These are phyloP conservation scores for Acanthurus lineatus DNA, from an alignment of 2,797 vertebrate species.

Conservation along the genomic window DNA sequence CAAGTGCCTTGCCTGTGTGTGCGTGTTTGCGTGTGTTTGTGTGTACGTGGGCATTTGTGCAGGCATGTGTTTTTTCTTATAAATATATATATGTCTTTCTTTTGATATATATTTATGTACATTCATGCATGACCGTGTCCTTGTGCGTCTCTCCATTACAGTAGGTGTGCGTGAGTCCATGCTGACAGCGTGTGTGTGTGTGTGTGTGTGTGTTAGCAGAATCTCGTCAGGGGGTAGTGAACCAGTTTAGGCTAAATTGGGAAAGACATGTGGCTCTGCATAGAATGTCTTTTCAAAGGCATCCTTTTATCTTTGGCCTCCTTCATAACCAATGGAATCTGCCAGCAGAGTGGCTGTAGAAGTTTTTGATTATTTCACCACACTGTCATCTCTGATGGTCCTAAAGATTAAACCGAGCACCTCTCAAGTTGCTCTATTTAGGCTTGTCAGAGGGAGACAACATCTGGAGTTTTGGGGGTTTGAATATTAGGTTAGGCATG, in stretches of 20 bases:
- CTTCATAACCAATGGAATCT: conserved; percentile 58
- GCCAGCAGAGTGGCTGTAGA: conserved; percentile 54
- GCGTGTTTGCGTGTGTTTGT: conserved; percentile 20
- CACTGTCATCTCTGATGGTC: conserved; percentile 61
- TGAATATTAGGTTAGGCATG: conserved; percentile 47
- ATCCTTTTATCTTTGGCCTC: conserved; percentile 69
- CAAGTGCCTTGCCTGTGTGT: conserved; percentile 52
- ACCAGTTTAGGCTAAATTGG: conserved; percentile 66
- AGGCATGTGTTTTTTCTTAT: not conserved
- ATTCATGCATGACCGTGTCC: conserved; percentile 17
- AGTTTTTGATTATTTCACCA: conserved; percentile 67
- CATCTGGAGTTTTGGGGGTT: conserved; percentile 47
- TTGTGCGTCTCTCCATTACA: conserved; percentile 35
- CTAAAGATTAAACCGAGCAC: conserved; percentile 62
- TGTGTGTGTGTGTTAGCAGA: not conserved
- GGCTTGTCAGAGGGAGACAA: conserved; percentile 36
- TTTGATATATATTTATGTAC: conserved; percentile 13
- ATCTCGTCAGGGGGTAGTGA: conserved; percentile 48
- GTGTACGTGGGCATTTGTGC: conserved; percentile 1
- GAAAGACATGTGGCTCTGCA: conserved; percentile 63
- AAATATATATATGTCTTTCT: conserved; percentile 4
- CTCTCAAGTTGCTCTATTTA: conserved; percentile 56
- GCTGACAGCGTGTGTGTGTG: not conserved
- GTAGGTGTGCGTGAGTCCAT: not conserved
- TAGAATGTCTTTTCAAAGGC: conserved; percentile 73